These are phyloP conservation scores for Gambusia yucatana DNA, from an alignment of 2,797 vertebrate species.

Conservation along the genomic window DNA sequence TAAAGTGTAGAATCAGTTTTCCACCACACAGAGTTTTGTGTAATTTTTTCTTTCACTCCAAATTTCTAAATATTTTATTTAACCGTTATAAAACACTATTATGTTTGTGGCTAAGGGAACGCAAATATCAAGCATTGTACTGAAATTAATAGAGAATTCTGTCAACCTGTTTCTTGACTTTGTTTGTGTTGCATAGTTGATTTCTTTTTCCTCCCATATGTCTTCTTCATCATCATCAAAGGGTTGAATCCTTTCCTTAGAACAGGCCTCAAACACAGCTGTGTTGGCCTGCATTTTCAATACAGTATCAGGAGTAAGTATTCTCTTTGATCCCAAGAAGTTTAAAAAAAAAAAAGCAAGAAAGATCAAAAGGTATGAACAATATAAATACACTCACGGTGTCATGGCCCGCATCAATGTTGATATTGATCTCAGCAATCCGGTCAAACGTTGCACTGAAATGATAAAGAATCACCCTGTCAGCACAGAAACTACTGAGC, in stretches of 20 bases:
- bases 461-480: slow-evolving; percentile 20
- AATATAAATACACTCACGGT: slow-evolving; percentile 82
- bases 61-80: not conserved
- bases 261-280: slow-evolving; percentile 91
- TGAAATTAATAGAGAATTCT: not conserved
- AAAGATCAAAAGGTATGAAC: not conserved
- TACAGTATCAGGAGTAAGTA: not conserved
- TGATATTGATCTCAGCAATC: slow-evolving; percentile 94
- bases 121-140: not conserved
- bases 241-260: slow-evolving; percentile 90
- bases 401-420: slow-evolving; percentile 87
- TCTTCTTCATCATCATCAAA: slow-evolving; percentile 95
- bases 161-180: slow-evolving; percentile 88
- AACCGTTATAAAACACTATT: not conserved
- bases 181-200: slow-evolving; percentile 84
- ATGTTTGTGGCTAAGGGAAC: not conserved
- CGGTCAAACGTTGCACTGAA: slow-evolving; percentile 90
- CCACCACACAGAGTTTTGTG: not conserved
- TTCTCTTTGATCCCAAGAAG: not conserved
- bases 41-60: not conserved
- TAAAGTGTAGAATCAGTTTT: not conserved
- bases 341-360: not conserved
- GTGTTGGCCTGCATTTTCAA: slow-evolving; percentile 79
- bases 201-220: slow-evolving; percentile 93
- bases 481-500: not conserved